phyloP scores from a whole-genome alignment of 2,113 vertebrate species.

The Chlamydotis undulata region DNA sequence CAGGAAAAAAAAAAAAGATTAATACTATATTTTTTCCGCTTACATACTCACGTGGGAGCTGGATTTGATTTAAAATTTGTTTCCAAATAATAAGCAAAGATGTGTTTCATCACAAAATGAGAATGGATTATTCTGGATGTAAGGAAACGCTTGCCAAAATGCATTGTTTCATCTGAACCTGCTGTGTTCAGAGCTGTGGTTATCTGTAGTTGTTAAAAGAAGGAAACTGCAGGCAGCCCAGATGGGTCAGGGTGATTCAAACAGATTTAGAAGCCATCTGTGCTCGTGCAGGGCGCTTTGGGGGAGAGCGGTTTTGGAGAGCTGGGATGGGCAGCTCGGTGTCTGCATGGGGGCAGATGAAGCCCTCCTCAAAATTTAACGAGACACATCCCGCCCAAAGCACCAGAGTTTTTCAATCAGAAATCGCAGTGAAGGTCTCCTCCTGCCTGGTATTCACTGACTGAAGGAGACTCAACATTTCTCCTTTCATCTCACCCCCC shows the following conservation, averaged over 20 bases:
- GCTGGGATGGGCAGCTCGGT: not conserved
- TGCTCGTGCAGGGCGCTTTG: not conserved
- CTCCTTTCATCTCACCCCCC: not conserved
- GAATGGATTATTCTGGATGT: not conserved
- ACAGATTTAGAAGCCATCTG: not conserved
- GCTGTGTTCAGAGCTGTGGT: not conserved
- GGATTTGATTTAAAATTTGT: not conserved
- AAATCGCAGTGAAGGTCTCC: not conserved
- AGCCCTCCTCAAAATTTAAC: not conserved
- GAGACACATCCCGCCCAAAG: not conserved
- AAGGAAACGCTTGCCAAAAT: not conserved
- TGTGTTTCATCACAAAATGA: not conserved
- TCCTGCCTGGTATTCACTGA: not conserved
- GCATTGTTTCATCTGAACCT: not conserved
- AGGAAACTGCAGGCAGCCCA: not conserved
- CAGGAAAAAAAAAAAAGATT: not conserved
- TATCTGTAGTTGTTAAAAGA: not conserved
- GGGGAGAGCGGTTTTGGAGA: not conserved
- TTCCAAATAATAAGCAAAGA: not conserved
- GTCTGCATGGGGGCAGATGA: not conserved
- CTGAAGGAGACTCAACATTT: not conserved
- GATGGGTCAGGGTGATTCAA: not conserved
- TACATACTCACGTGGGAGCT: not conserved
- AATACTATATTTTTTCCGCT: not conserved
- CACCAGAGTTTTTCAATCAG: not conserved